A percentile compares a stretch with the other conserved stretches of the same genome.
These are phyloP conservation scores for Xenopus laevis DNA, from an alignment of 2,113 vertebrate species.

Conservation along the genomic window DNA sequence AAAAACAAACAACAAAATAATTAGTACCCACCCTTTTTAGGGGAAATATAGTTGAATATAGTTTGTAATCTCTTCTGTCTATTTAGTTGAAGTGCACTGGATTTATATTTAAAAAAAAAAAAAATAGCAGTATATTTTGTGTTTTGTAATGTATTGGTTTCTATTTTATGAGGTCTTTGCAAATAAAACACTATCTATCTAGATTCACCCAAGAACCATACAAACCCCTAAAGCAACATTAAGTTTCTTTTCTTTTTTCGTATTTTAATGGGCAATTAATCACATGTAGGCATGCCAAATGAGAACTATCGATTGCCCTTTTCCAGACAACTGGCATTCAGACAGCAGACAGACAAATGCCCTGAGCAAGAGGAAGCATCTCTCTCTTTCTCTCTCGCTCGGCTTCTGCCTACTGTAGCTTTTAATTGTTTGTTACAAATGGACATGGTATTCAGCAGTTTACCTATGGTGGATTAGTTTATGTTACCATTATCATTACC, in stretches of 20 bases:
- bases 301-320: slow-evolving; percentile 91
- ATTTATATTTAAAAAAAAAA: too few species aligned
- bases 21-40: too few species aligned
- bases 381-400: slow-evolving; percentile 39
- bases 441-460: slow-evolving; percentile 75
- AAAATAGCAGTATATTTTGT: too few species aligned
- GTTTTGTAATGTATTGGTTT: too few species aligned
- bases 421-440: slow-evolving; percentile 86
- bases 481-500: slow-evolving; percentile 69
- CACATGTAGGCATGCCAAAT: slow-evolving; percentile 78
- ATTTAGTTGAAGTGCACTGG: too few species aligned
- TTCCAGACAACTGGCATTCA: slow-evolving; percentile 81
- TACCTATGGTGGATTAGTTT: slow-evolving; percentile 63
- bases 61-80: too few species aligned
- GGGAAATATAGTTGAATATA: too few species aligned
- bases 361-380: slow-evolving; percentile 66
- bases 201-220: slow-evolving; percentile 64
- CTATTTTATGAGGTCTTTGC: too few species aligned
- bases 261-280: slow-evolving; percentile 76
- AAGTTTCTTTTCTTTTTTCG: slow-evolving; percentile 60
- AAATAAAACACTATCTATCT: slow-evolving; percentile 49
- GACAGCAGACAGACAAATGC: slow-evolving; percentile 84
- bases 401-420: slow-evolving; percentile 65
- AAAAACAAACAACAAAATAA: too few species aligned
- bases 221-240: slow-evolving; percentile 71